Conservation (phyloP, 2,113 vertebrate genomes). For the Cygnus buccinator region DNA sequence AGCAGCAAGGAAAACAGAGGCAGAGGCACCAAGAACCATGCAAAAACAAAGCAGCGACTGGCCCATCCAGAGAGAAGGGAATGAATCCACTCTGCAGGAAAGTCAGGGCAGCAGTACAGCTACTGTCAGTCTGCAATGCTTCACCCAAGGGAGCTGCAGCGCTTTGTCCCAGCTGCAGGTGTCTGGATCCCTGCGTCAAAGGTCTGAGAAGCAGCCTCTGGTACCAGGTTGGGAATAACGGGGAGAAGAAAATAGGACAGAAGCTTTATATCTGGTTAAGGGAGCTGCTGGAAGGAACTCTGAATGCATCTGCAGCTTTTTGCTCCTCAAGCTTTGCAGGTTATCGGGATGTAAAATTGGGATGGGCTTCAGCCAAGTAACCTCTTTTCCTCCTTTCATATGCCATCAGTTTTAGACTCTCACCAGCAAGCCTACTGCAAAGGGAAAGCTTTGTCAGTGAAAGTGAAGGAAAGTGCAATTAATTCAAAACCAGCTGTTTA, state of each 20-base stretch:
- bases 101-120: too few relatives aligned
- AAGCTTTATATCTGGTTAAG: neutral
- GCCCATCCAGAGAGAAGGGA: too few relatives aligned
- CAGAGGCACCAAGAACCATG: neutral
- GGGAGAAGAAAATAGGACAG: neutral
- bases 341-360: neutral
- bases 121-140: too few relatives aligned
- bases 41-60: too few relatives aligned
- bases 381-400: neutral
- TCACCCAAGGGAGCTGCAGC: too few relatives aligned
- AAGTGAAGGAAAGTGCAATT: neutral
- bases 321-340: neutral
- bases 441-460: neutral
- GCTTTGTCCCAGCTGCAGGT: too few relatives aligned
- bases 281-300: neutral
- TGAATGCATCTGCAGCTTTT: neutral
- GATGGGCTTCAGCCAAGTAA: neutral
- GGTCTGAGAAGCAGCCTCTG: neutral
- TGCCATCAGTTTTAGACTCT: constrained; percentile 7
- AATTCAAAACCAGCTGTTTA: neutral
- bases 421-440: neutral
- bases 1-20: neutral
- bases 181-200: neutral
- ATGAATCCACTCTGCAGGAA: too few relatives aligned
- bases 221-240: neutral